These are phyloP conservation scores for Mesoligia furuncula DNA, from an alignment of 2,888 invertebrate genomes.

Conservation along the genomic window DNA sequence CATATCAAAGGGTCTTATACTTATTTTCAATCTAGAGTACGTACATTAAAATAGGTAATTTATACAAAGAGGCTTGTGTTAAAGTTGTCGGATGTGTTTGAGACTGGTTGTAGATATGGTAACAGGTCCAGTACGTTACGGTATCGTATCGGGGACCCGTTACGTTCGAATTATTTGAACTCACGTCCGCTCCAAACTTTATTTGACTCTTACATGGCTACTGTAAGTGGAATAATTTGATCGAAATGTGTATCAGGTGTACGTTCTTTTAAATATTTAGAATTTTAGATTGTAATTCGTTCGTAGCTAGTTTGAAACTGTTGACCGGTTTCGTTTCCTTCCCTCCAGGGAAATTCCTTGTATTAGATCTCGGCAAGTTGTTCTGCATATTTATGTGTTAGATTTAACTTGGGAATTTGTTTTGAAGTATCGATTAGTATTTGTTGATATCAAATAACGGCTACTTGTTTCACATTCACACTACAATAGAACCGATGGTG, in stretches of 20 bases:
- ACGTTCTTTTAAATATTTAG: slow-evolving; percentile 20
- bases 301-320: slow-evolving; percentile 11
- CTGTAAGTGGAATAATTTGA: slow-evolving; percentile 30
- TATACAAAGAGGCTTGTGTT: slow-evolving; percentile 56
- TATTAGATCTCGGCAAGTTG: slow-evolving; percentile 13
- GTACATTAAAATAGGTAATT: slow-evolving; percentile 51
- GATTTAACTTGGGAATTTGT: slow-evolving; percentile 8
- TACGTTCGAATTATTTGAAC: slow-evolving; percentile 67
- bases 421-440: slow-evolving; percentile 9
- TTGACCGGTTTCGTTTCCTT: slow-evolving; percentile 44
- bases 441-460: not conserved
- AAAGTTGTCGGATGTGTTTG: slow-evolving; percentile 65
- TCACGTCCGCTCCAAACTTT: slow-evolving; percentile 42
- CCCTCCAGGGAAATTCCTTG: slow-evolving; percentile 35
- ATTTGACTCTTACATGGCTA: slow-evolving; percentile 42
- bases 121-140: slow-evolving; percentile 72
- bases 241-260: slow-evolving; percentile 8
- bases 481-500: not conserved
- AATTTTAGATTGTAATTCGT: slow-evolving; percentile 17
- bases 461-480: not conserved
- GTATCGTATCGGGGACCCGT: slow-evolving; percentile 69
- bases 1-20: slow-evolving; percentile 29
- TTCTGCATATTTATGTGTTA: slow-evolving; percentile 14
- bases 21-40: slow-evolving; percentile 38
- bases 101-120: slow-evolving; percentile 67